Conservation (phyloP, 2,888 invertebrate species). For the Hypsopygia costalis region DNA sequence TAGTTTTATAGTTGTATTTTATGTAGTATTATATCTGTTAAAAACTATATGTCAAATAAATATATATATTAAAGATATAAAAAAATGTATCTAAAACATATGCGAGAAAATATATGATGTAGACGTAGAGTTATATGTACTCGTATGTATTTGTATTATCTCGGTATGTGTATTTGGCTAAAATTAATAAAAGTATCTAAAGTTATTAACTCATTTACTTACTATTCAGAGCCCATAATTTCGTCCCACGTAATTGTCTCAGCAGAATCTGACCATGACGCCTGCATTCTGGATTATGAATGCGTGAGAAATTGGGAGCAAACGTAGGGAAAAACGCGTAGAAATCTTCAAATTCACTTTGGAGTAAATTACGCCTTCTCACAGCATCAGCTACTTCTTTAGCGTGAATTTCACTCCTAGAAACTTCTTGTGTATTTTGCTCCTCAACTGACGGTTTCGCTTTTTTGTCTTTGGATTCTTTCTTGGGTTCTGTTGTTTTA, state of each 20-base stretch:
- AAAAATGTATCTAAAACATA: too few species aligned
- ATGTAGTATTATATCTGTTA: too few species aligned
- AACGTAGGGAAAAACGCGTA: constrained; percentile 84
- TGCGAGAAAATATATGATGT: too few species aligned
- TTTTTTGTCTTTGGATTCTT: constrained; percentile 28
- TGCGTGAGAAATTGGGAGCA: constrained; percentile 83
- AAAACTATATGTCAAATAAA: too few species aligned
- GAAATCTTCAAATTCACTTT: constrained; percentile 81
- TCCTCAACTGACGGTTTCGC: constrained; percentile 31
- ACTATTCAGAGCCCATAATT: constrained; percentile 88
- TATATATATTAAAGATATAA: too few species aligned
- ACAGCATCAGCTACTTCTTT: constrained; percentile 61
- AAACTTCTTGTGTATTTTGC: constrained; percentile 30
- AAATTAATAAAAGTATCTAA: too few species aligned
- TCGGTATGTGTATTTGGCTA: too few species aligned
- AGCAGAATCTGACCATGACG: constrained; percentile 85
- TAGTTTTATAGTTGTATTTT: too few species aligned
- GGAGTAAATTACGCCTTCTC: constrained; percentile 60
- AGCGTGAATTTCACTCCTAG: constrained; percentile 41
- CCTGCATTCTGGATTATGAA: constrained; percentile 83
- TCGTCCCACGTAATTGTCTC: constrained; percentile 83
- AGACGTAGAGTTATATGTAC: too few species aligned
- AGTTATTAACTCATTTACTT: constrained; percentile 65
- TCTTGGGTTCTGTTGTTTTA: constrained; percentile 26
- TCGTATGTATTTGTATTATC: too few species aligned